Evolutionary conservation across 35 echinoderm and acorn worm species (phyloP).

Genomic region (Diadema setosum): DNA sequence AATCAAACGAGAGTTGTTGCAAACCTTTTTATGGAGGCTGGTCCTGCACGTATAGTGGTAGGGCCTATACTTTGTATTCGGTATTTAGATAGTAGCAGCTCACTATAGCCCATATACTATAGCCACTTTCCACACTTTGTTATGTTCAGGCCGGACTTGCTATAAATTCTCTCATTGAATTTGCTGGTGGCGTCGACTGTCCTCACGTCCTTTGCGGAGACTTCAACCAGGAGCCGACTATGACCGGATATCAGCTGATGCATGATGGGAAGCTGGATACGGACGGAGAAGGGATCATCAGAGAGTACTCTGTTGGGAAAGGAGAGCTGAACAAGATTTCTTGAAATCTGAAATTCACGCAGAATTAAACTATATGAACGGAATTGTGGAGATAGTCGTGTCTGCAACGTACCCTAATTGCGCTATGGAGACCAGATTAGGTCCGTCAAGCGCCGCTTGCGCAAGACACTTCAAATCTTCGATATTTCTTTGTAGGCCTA

Average conservation of each 20-base stretch:
- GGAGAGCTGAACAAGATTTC: background rate
- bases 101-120: background rate
- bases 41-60: background rate
- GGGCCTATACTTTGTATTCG: background rate
- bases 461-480: background rate
- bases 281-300: background rate
- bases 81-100: background rate
- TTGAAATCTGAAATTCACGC: background rate
- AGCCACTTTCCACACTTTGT: background rate
- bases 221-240: slow-evolving; percentile 27
- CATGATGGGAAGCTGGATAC: slow-evolving; percentile 1
- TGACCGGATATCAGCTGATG: slow-evolving; percentile 18
- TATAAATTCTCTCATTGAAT: background rate
- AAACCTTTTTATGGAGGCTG: background rate
- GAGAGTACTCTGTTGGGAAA: background rate
- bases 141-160: background rate
- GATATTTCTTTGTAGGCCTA: background rate
- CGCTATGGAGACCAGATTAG: background rate
- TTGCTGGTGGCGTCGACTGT: background rate
- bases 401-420: background rate
- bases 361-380: background rate
- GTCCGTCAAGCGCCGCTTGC: background rate
- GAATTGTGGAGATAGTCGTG: background rate
- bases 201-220: slow-evolving; percentile 19
- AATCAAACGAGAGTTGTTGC: background rate